These are phyloP conservation scores for Alitta virens DNA, from an alignment of 2,888 invertebrate genomes.

Conservation along the genomic window DNA sequence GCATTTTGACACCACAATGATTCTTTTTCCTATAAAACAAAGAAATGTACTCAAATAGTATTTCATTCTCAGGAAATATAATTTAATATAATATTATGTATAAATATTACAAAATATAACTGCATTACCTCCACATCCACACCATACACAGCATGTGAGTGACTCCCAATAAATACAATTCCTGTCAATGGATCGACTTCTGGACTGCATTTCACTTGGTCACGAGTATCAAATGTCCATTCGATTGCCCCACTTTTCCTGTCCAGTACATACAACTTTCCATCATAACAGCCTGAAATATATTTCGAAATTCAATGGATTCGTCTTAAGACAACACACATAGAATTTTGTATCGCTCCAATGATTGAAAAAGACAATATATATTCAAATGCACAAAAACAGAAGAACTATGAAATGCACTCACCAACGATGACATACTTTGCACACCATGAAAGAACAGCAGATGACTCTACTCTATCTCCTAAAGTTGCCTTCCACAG, in stretches of 20 bases:
- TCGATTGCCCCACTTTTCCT: constrained; percentile 61
- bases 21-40: too few species aligned
- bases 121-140: constrained; percentile 63
- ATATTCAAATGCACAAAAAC: too few species aligned
- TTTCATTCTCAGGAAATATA: too few species aligned
- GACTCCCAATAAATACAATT: constrained; percentile 68
- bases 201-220: constrained; percentile 69
- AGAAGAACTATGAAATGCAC: too few species aligned
- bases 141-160: constrained; percentile 69
- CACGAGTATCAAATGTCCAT: constrained; percentile 67
- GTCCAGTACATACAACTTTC: constrained; percentile 68
- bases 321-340: neutral
- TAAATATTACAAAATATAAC: too few species aligned
- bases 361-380: too few species aligned
- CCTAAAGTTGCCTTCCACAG: constrained; percentile 60
- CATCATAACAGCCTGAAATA: constrained; percentile 69
- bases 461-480: constrained; percentile 73
- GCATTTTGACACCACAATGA: too few species aligned
- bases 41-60: too few species aligned
- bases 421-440: constrained; percentile 67
- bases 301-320: neutral
- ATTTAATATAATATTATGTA: too few species aligned
- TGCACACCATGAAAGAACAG: constrained; percentile 57
- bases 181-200: constrained; percentile 59
- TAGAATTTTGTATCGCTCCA: too few species aligned